phyloP scores from a whole-genome alignment of 2,797 vertebrate species.

The Avahi laniger region DNA sequence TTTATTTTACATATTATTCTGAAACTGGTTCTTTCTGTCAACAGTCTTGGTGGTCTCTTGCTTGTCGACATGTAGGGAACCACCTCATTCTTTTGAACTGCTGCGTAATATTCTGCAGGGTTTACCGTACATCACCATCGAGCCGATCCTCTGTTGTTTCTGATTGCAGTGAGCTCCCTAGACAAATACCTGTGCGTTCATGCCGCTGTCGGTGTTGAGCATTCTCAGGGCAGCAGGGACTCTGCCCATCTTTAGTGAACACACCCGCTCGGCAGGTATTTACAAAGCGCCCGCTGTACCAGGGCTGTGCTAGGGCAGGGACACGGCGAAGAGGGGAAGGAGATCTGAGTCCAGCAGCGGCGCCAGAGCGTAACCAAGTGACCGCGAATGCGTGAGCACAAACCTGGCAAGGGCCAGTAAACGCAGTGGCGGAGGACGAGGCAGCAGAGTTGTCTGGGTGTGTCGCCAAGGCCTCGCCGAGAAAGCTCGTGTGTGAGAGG shows the following conservation, averaged over 20 bases:
- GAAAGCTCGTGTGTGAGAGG: rapidly evolving
- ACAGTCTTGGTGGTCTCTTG: background rate
- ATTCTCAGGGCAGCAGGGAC: background rate
- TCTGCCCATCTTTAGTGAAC: background rate
- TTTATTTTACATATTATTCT: background rate
- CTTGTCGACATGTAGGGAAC: background rate
- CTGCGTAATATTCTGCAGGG: background rate
- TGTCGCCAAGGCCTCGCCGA: background rate
- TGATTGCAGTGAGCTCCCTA: background rate
- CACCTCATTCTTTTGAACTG: background rate
- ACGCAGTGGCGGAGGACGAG: background rate
- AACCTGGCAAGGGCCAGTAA: background rate
- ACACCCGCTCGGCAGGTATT: background rate
- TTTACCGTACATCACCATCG: background rate
- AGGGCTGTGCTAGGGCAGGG: background rate
- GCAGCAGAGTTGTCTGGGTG: background rate
- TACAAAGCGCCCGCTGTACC: background rate
- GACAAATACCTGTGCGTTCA: rapidly evolving
- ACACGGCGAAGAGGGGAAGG: background rate
- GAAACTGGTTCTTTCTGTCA: background rate
- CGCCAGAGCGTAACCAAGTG: background rate
- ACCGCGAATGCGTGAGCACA: background rate
- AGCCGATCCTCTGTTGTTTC: background rate
- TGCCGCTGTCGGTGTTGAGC: too few species aligned
- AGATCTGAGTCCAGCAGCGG: background rate